Conservation (phyloP, 2,797 vertebrate genomes). For the Masticophis lateralis region DNA sequence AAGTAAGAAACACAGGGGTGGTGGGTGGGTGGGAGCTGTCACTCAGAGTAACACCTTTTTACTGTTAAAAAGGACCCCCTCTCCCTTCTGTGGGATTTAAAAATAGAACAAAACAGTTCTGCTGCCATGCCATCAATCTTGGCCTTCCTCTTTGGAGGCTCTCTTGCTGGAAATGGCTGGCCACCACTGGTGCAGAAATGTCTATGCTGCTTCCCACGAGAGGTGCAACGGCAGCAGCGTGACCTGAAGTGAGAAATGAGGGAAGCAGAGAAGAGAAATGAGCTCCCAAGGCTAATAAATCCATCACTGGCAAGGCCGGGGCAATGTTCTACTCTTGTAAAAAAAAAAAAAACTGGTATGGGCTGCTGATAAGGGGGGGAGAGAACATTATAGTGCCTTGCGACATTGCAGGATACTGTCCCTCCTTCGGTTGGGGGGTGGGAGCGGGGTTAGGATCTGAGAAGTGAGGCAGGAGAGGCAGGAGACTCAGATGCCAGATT, state of each 20-base stretch:
- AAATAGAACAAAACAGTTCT: neutral
- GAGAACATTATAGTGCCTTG: neutral
- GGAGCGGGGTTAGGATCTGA: neutral
- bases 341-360: neutral
- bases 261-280: neutral
- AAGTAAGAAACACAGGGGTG: neutral
- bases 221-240: neutral
- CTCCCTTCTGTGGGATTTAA: neutral
- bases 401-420: neutral
- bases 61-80: neutral
- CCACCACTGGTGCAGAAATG: neutral
- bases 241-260: conserved; percentile 7
- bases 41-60: neutral
- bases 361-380: conserved; percentile 1
- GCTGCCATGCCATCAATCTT: neutral
- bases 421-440: neutral
- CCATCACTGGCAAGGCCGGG: conserved; percentile 15
- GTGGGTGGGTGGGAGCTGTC: neutral
- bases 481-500: neutral
- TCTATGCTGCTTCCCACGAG: neutral
- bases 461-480: neutral
- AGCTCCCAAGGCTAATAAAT: conserved; percentile 14
- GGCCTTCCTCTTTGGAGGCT: neutral
- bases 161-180: neutral
- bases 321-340: neutral